Conservation (phyloP, 1,140 invertebrate genomes). For the Rhizoglyphus robini region DNA sequence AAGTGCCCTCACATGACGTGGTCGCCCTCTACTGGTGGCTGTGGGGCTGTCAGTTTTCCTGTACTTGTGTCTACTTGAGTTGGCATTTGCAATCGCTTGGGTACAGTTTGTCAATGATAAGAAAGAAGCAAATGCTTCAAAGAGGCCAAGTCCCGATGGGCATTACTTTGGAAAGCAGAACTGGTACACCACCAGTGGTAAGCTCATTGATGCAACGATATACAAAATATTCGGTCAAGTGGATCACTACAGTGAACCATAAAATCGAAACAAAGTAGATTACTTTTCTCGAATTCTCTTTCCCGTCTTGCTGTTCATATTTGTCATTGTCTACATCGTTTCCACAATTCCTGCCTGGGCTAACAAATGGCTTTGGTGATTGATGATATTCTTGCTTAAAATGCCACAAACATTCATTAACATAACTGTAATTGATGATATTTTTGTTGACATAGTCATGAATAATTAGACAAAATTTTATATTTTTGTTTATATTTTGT, state of each 20-base stretch:
- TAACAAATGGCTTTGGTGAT: too few species aligned
- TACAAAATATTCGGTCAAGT: slow-evolving; percentile 8
- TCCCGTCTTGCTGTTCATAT: background rate
- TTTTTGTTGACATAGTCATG: too few species aligned
- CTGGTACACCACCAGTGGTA: background rate
- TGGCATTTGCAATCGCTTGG: slow-evolving; percentile 9
- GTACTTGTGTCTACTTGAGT: background rate
- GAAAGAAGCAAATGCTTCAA: background rate
- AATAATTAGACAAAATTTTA: too few species aligned
- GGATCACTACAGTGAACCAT: slow-evolving; percentile 3
- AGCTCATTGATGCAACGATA: background rate
- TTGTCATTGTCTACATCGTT: slow-evolving; percentile 9
- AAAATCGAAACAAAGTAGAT: slow-evolving; percentile 19
- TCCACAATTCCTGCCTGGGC: background rate
- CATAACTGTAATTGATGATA: too few species aligned
- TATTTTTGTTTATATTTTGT: too few species aligned
- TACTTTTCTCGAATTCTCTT: slow-evolving; percentile 18
- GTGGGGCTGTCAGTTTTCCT: slow-evolving; percentile 16
- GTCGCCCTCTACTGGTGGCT: slow-evolving; percentile 20
- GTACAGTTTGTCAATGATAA: background rate
- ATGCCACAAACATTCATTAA: too few species aligned
- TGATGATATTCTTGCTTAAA: too few species aligned
- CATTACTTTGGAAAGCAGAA: slow-evolving; percentile 16
- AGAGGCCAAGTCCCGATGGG: background rate
- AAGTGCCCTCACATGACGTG: slow-evolving; percentile 6